Base-by-base conservation (phyloP, 2,797 vertebrate species). In the Staurois parvus region DNA sequence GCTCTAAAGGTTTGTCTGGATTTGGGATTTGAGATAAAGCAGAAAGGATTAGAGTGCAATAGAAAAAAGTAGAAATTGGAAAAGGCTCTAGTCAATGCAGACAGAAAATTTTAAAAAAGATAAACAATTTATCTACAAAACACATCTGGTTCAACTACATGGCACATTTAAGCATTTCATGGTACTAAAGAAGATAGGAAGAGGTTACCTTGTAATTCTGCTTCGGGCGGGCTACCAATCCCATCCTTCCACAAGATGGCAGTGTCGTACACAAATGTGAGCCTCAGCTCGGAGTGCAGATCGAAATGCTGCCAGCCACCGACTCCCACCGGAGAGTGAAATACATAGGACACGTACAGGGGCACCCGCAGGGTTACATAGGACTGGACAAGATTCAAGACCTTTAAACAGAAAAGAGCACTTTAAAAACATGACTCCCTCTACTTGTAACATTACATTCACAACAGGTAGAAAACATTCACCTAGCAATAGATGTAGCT, bases 301-400 rank as follows among this genome's bases (percentile, higher is more conserved):
- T 99, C 97, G 62, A 99, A 98, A 90, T 99, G 97, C 92, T 98
- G 97, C 98, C 98, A 99, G 81, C 97, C 96, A 0, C 97, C 97
- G 0, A 91, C 85, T 0, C 96, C 97, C 81, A 96, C 95, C 0
- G 96, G 97, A 0, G 97, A 98, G 90, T 98, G 97, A 90, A 98
- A 99, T 73, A 99, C 96, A 0, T 99, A 99, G 0, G 97, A 98
- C n/a, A 99, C 97, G 0, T 97, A 96, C 12, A 99, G 93, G 3
- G 98, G 98, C 8, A 99, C 97, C 4, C 97, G 95, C 83, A 99
- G 92, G 0, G 97, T 98, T 90, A 99, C 97, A 0, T 97, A 99
- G 26, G 98, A 99, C 92, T 99, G 98, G 26, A 98, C 97, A 17
- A 98, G 92, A 90, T 98, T 99, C 87, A 98, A 94, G 84, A 99